Conservation (phyloP, 1,140 invertebrate genomes). For the Andricus grossulariae region DNA sequence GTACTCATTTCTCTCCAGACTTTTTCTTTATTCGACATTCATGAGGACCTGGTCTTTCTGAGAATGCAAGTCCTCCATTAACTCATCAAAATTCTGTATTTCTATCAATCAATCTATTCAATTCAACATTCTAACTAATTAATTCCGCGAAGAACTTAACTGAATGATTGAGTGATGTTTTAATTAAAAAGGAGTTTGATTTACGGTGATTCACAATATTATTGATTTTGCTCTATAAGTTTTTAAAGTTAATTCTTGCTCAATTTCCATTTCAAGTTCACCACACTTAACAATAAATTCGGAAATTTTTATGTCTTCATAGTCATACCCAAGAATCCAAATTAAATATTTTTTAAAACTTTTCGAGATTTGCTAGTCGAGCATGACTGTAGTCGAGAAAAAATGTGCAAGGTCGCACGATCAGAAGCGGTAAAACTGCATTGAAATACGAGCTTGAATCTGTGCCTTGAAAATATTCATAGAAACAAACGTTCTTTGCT, state of each 20-base stretch:
- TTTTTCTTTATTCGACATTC: background rate
- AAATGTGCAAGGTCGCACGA: constrained; percentile 4
- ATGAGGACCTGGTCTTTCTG: background rate
- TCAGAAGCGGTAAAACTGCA: constrained; percentile 21
- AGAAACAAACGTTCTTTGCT: constrained; percentile 24
- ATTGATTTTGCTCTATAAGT: no score
- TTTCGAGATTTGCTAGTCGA: no score
- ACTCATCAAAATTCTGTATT: background rate
- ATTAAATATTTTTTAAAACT: no score
- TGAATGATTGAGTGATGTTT: background rate
- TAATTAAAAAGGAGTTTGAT: background rate
- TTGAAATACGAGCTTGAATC: constrained; percentile 16
- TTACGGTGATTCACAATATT: no score
- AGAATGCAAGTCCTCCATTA: background rate
- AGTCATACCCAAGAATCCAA: no score
- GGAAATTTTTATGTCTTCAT: no score
- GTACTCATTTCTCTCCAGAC: background rate
- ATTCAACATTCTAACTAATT: background rate
- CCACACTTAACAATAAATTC: no score
- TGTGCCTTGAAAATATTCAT: constrained; percentile 28
- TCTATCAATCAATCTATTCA: background rate
- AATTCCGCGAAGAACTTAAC: background rate
- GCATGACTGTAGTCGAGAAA: background rate
- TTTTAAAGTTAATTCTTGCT: no score
- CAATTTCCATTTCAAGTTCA: no score